Evolutionary conservation across 2,888 invertebrate genomes (phyloP), one percentile per base, ranked within the genome.

Genomic region (Epirrhoe tristata): DNA sequence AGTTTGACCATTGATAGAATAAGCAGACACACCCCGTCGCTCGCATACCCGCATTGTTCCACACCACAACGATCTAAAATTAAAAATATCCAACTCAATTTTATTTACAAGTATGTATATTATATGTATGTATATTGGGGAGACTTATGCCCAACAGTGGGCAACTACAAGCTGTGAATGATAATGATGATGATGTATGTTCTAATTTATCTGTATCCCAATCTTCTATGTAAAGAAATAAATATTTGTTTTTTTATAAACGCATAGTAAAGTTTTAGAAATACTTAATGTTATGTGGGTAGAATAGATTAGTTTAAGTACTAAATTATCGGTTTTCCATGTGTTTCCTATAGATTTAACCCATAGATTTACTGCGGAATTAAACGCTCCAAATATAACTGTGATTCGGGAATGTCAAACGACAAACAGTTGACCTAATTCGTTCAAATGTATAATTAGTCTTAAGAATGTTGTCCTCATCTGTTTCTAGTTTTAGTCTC

Each of bases 401-500:
- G 32, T 48, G 14, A 58, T 62, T 62, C 17, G 48, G 68, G 58
- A 72, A 72, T 56, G 53, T 52, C 53, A 71, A 71, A 68, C 68
- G 59, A 55, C 67, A 67, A 59, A 34, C 64, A 68, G 66, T 39
- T 67, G 71, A 68, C 74, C 74, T 60, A 58, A 72, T 72, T 73
- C 53, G 62, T 63, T 65, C 34, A 63, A 65, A 66, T 54, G 56
- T 69, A 67, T 69, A 63, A 71, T 71, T 68, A 70, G 63, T 70
- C 63, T 58, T 69, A 67, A 36, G 56, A 60, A 56, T 72, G 66
- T 53, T 58, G 65, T 68, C 62, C 59, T 51, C 61, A 34, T 66
- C 36, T 60, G 58, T 39, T 43, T 53, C 39, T 52, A n/a, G 14
- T 58, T 46, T 48, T n/a, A 46, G 5, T 5, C 12, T 16, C 3